phyloP scores from a whole-genome alignment of 2,888 invertebrate genomes.

The Carabus problematicus region DNA sequence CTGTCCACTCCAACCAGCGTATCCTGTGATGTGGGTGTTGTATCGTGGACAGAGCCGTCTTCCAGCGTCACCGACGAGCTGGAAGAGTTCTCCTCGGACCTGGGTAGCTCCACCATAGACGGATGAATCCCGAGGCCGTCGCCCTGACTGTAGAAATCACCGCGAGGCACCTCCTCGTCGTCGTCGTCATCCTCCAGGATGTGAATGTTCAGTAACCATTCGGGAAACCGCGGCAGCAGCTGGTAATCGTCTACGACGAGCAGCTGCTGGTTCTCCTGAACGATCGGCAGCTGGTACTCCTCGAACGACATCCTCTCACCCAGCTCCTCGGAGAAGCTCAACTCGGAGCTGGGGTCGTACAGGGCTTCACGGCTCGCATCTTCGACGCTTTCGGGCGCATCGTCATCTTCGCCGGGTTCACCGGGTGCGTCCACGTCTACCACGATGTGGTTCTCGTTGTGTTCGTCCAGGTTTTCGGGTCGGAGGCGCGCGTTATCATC shows the following conservation, averaged over 20 bases:
- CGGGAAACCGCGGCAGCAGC: conserved; percentile 50
- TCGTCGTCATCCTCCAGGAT: conserved; percentile 47
- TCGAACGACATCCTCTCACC: conserved; percentile 18
- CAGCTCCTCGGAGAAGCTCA: conserved; percentile 54
- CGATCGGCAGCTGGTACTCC: neutral
- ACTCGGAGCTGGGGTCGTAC: conserved; percentile 56
- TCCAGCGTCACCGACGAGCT: conserved; percentile 43
- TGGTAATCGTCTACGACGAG: too few relatives aligned
- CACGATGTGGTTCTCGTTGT: conserved; percentile 41
- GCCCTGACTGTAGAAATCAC: conserved; percentile 59
- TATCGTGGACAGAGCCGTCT: neutral
- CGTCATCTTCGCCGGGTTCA: conserved; percentile 34
- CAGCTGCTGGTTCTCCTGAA: neutral
- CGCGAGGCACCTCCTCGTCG: conserved; percentile 50
- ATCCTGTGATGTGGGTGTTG: too few relatives aligned
- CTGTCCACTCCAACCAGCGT: too few relatives aligned
- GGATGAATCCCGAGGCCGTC: conserved; percentile 59
- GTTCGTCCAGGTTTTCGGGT: conserved; percentile 36
- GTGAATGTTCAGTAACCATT: conserved; percentile 56
- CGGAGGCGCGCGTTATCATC: conserved; percentile 48
- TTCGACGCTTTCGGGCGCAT: conserved; percentile 47
- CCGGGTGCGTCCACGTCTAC: conserved; percentile 5
- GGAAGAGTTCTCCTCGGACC: conserved; percentile 47
- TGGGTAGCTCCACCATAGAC: conserved; percentile 52
- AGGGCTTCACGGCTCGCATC: conserved; percentile 55